A percentile compares a stretch with the other conserved stretches of the same genome.
These are phyloP conservation scores for Halocynthia roretzi DNA, from an alignment of 23 tunicate genomes.

Conservation along the genomic window DNA sequence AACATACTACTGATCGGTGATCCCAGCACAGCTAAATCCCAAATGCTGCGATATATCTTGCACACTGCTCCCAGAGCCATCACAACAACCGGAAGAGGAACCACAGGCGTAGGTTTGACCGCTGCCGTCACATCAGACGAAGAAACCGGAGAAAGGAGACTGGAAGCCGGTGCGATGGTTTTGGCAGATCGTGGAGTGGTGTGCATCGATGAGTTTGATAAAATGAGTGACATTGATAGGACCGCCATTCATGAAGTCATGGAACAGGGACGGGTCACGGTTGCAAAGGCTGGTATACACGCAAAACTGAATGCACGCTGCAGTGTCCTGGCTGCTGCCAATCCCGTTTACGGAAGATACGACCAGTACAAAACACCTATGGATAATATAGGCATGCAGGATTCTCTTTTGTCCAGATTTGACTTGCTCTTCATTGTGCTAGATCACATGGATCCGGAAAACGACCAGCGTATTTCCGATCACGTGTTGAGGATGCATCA, in stretches of 20 bases:
- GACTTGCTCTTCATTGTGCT: conserved; percentile 93
- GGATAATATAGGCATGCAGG: conserved; percentile 99
- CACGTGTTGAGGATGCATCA: conserved; percentile 81
- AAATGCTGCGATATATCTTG: conserved; percentile 89
- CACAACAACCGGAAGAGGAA: conserved; percentile 94
- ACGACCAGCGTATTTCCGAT: conserved; percentile 87
- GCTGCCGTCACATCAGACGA: conserved; percentile 99
- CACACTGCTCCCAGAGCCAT: conserved; percentile 94
- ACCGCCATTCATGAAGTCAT: conserved; percentile 99
- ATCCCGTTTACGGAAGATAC: conserved; percentile 96
- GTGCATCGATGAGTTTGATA: conserved; percentile 99
- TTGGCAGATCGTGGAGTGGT: conserved; percentile 97
- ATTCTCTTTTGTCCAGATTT: conserved; percentile 94
- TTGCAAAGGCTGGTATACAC: conserved; percentile 98
- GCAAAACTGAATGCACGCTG: conserved; percentile 95
- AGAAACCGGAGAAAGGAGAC: conserved; percentile 88
- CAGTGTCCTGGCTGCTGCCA: conserved; percentile 97
- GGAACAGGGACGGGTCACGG: conserved; percentile 98
- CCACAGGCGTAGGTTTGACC: conserved; percentile 96
- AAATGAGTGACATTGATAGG: conserved; percentile 95
- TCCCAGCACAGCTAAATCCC: conserved; percentile 96
- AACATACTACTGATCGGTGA: conserved; percentile 90
- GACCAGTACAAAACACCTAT: conserved; percentile 96
- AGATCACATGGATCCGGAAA: conserved; percentile 95
- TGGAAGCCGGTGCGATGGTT: conserved; percentile 99